Evolutionary conservation across 2,797 vertebrate genomes (phyloP), one percentile per base, ranked within the genome.

Genomic region (Apogon hyalosoma): DNA sequence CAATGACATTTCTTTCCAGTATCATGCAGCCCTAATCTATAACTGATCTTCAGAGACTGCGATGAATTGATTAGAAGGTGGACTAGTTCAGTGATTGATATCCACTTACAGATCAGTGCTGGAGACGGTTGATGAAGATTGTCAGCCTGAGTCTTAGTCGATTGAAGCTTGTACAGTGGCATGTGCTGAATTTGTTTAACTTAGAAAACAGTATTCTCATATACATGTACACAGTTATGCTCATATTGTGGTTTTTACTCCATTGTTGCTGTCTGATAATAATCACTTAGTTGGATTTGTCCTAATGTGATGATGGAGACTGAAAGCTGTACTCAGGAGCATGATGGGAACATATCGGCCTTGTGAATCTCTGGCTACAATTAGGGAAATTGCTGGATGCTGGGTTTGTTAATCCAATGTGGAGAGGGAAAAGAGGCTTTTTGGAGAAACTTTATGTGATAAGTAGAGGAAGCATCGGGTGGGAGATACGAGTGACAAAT

Each of bases 261-360:
- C 16, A 62, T 61, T 69, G 65, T 69, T 71, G 73, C 54, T 28
- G 55, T 67, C 16, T 80, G 79, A 83, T 79, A 79, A 89, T 81
- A 87, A 88, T 87, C 76, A 83, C 80, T 87, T 75, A 75, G 77
- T 40, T 77, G 60, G 65, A 79, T 82, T 88, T 85, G 59, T 73
- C 53, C 77, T 87, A 75, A 87, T 88, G 82, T 87, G 84, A 88
- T 85, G 86, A 77, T 77, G 77, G 69, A 68, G 63, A 63, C 48
- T 82, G 73, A 76, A 82, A 74, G 84, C 84, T 64, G 69, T 41
- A 53, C 74, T 77, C 74, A 58, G 75, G 36, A 70, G 53, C 53
- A 68, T 61, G 80, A 72, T 28, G 48, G 61, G 58, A 39, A 72
- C 53, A 54, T 77, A 77, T 73, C 79, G 10, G 68, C 67, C 56